phyloP scores from a whole-genome alignment of 2,888 invertebrate genomes.

The Eulithis testata region DNA sequence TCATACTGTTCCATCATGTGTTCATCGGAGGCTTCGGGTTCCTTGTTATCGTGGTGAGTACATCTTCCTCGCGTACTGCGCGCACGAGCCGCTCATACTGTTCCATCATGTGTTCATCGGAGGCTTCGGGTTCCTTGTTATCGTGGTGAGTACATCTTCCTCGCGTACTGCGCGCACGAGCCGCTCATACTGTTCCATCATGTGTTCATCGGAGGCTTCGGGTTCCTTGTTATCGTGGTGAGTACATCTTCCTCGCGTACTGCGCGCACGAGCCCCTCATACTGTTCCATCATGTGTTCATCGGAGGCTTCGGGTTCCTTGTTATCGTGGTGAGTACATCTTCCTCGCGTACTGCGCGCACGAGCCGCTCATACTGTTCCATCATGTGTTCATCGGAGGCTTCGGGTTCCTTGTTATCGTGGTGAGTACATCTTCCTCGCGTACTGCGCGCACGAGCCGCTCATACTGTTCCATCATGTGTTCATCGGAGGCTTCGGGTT shows the following conservation, averaged over 20 bases:
- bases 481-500: slow-evolving; percentile 91
- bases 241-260: slow-evolving; percentile 85
- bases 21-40: slow-evolving; percentile 91
- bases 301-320: slow-evolving; percentile 89
- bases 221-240: slow-evolving; percentile 89
- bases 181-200: slow-evolving; percentile 90
- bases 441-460: slow-evolving; percentile 86
- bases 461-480: slow-evolving; percentile 90
- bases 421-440: slow-evolving; percentile 86
- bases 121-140: slow-evolving; percentile 89
- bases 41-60: slow-evolving; percentile 89
- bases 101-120: slow-evolving; percentile 91
- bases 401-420: slow-evolving; percentile 90
- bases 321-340: slow-evolving; percentile 89
- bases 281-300: slow-evolving; percentile 89
- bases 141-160: slow-evolving; percentile 88
- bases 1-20: slow-evolving; percentile 90
- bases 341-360: slow-evolving; percentile 84
- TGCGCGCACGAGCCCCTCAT: slow-evolving; percentile 88
- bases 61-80: slow-evolving; percentile 84
- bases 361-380: slow-evolving; percentile 89
- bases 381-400: slow-evolving; percentile 90
- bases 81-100: slow-evolving; percentile 88
- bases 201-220: slow-evolving; percentile 89
- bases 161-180: slow-evolving; percentile 85